phyloP scores from a whole-genome alignment of 1,140 invertebrate genomes.

The Neodiprion pinetum region DNA sequence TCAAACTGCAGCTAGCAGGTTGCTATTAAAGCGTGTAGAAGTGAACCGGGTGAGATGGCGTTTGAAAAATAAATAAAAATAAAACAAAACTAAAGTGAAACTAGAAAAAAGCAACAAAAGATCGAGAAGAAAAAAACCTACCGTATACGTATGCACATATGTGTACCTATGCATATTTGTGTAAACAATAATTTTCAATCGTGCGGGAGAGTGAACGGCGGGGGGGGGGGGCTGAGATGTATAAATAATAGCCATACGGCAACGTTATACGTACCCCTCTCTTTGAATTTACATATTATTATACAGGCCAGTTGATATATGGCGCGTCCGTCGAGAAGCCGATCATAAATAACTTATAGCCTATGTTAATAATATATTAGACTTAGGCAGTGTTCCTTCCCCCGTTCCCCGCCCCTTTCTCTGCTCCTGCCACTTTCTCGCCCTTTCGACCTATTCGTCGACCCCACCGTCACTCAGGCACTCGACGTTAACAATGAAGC shows the following conservation, averaged over 20 bases:
- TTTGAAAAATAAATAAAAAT: neutral
- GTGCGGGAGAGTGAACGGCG: neutral
- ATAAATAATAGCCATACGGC: neutral
- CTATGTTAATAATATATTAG: slow-evolving; percentile 6
- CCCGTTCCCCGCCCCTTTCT: neutral
- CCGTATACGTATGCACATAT: too few relatives aligned
- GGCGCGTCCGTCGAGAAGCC: neutral
- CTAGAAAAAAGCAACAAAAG: neutral
- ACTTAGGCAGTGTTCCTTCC: neutral
- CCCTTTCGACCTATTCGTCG: neutral
- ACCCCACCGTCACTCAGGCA: slow-evolving; percentile 1
- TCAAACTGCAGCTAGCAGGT: too few relatives aligned
- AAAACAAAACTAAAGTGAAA: neutral
- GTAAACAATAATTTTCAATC: neutral
- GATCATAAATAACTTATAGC: slow-evolving; percentile 7
- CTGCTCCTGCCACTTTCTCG: neutral
- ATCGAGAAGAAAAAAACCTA: neutral
- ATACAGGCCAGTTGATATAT: neutral
- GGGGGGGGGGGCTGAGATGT: neutral
- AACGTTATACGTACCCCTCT: neutral
- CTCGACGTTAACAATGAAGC: neutral
- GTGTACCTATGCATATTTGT: neutral
- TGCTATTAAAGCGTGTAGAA: too few relatives aligned
- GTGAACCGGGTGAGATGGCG: neutral
- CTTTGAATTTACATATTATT: slow-evolving; percentile 3